phyloP scores from a whole-genome alignment of 1,140 invertebrate genomes.

The Drosophila ananassae region DNA sequence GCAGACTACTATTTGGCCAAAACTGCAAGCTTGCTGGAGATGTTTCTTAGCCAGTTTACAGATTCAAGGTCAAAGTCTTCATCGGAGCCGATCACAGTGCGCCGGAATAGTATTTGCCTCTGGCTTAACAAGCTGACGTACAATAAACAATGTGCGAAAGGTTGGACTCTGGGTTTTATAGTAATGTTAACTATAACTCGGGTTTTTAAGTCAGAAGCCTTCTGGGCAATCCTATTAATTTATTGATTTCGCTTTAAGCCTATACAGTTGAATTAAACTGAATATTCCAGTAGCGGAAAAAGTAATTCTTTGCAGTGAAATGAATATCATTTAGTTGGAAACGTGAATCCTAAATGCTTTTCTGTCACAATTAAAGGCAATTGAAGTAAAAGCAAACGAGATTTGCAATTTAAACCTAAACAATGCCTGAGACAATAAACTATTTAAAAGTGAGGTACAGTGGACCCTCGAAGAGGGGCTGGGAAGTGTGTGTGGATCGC shows the following conservation, averaged over 20 bases:
- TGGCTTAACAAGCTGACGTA: no score
- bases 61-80: not conserved
- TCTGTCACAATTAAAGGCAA: slow-evolving; percentile 60
- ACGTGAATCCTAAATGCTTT: slow-evolving; percentile 19
- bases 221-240: not conserved
- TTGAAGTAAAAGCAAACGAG: slow-evolving; percentile 44
- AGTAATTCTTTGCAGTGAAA: not conserved
- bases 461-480: not conserved
- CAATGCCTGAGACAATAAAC: slow-evolving; percentile 58
- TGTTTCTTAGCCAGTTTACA: not conserved
- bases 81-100: not conserved
- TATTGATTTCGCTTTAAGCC: not conserved
- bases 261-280: not conserved
- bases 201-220: not conserved
- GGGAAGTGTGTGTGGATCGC: not conserved
- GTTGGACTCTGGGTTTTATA: not conserved
- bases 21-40: slow-evolving; percentile 2
- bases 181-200: not conserved
- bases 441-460: slow-evolving; percentile 32
- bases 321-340: not conserved
- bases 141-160: no score
- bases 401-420: slow-evolving; percentile 21
- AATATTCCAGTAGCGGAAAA: not conserved
- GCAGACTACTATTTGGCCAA: not conserved
- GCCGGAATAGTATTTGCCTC: no score